Evolutionary conservation across 2,113 vertebrate genomes (phyloP), one percentile per base, ranked within the genome.

Genomic region (Platycercus adscitus): DNA sequence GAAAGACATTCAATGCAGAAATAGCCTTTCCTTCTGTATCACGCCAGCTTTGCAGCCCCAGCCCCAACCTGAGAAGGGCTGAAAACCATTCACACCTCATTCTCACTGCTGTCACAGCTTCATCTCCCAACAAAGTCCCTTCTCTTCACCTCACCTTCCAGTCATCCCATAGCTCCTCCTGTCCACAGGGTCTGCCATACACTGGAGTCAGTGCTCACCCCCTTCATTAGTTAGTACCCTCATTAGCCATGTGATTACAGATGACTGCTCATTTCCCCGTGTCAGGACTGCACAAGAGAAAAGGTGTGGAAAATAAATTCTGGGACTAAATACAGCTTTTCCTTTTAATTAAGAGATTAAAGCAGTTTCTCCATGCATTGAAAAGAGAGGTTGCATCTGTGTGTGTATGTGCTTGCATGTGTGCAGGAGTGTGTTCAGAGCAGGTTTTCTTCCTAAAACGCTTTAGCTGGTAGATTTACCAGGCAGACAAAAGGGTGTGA

Each of bases 71-170:
- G 58, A 83, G 82, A 58, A 80, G 66, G 79, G 79, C 91, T 93
- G 86, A 88, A 93, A 93, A 73, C 43, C 17, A 29, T 77, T 93
- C 94, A 92, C 95, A 90, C 82, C 86, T 92, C 68, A 82, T 96
- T 90, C 88, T 90, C 46, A 1, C 91, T 81, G 68, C 86, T 91
- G 73, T 92, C 92, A 46, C 86, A 93, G 92, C 63, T 90, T 44
- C 28, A 29, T 78, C 84, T 79, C 86, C 82, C 77, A 63, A 53
- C 66, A n/a, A 44, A 73, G 63, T 12, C 52, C 20, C 43, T 41
- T 79, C 47, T 43, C 68, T 47, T 61, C 31, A 3, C 52, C n/a
- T 88, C 50, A 78, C 85, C 41, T 79, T 69, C 37, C 56, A n/a
- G 6, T 46, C 21, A 41, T 10, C 52, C 12, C 10, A 5, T 1